Evolutionary conservation across 2,888 invertebrate genomes (phyloP), one percentile per base, ranked within the genome.

Genomic region (Eustalomyia histrio): DNA sequence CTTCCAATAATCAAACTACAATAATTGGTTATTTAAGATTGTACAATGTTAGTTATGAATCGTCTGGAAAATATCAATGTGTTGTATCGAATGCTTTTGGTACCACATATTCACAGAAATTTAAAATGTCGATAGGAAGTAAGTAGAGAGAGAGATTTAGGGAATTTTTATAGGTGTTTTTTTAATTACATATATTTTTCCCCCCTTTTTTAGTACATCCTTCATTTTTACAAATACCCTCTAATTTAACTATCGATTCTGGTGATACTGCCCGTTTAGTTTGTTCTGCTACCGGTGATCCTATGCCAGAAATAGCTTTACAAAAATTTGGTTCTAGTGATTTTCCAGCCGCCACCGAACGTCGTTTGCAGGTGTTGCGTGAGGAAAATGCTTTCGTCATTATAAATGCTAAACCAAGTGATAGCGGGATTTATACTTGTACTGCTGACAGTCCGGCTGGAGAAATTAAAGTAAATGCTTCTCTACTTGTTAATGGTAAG

Each of bases 391-490:
- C 95, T 1, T 97, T 98, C 89, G 97, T 97, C 88, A 98, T 99
- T 85, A 93, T 97, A n/a, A 94, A 97, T 91, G 96, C 97, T 21
- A 97, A 97, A 90, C 93, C 95, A 0, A 93, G 94, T 43, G 99
- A 99, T 88, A 95, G 96, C 91, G 99, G 99, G 0, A 92, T 97
- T 35, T 99, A 99, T 89, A 97, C 96, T 65, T 99, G 98, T 91
- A 97, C 95, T 8, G 99, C 98, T 0, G 94, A 94, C 86, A 99
- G 98, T 91, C 93, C 94, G 55, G 98, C 97, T 14, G 99, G 98
- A 0, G 93, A 93, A 69, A 95, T 97, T 50, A 94, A 95, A 84
- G 95, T 97, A 1, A 97, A 97, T 91, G 97, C 97, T 21, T 95
- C 96, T 17, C 92, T 98, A 33, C 94, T 94, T 83, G 97, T 98